Base-by-base conservation (phyloP, 2,888 invertebrate genomes). In the Tuta absoluta region DNA sequence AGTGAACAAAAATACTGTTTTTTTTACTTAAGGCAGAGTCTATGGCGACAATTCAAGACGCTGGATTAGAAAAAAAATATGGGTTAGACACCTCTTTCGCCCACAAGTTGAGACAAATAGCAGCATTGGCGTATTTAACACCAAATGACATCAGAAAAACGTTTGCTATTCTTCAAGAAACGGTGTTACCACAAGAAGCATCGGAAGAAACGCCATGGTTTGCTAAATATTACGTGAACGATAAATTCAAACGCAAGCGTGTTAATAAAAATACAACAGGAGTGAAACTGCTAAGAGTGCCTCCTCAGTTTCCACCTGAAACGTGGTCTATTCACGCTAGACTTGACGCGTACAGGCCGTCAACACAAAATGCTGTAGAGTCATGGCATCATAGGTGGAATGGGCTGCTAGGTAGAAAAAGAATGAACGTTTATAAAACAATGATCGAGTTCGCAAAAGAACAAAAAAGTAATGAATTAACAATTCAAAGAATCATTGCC, bases 371-470 rank as follows among this genome's bases (percentile, higher is more conserved):
- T 49, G 45, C 62, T 8, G 24, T 23, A 17, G 62, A 62, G 49
- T 48, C 23, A 12, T 62, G 62, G 62, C 62, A 62, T 28, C 17
- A 23, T 12, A 51, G 64, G 33, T 64, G 64, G 64, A 64, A 64
- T 14, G 38, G 19, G 10, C 33, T 64, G 19, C 41, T 61, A 14
- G 51, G 58, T 19, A 53, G 61, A 41, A 51, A 61, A 33, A 64
- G 61, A 45, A 53, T 38, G 53, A 60, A 51, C 28, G 38, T 64
- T 24, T 64, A 28, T 28, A 64, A 64, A 53, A 60, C 60, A 33
- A 60, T 64, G 3, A 23, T 41, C n/a, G 64, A 64, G 61, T 17
- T 64, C 7, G 17, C 14, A 11, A 65, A 65, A 33, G 64, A 65
- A 49, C 64, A 65, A 45, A 65, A 49, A 33, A 41, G 59, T 17